These are phyloP conservation scores for Monopterus albus DNA, from an alignment of 2,113 vertebrate species.

Conservation along the genomic window DNA sequence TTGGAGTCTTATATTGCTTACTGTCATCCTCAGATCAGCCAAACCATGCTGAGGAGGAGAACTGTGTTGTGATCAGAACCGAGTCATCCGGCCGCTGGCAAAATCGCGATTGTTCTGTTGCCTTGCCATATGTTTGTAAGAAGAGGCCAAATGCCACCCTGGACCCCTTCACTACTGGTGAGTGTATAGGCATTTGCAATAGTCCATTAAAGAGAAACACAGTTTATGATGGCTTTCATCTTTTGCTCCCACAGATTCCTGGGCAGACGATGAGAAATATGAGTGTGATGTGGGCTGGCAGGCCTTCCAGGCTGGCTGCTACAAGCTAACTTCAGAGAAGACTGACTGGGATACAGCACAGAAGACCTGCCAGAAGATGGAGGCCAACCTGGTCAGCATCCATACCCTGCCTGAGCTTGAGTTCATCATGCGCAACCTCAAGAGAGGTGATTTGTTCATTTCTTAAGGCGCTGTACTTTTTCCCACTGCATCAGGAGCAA, in stretches of 20 bases:
- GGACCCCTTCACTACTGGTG: constrained; percentile 84
- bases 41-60: constrained; percentile 90
- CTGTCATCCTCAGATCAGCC: constrained; percentile 87
- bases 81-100: constrained; percentile 94
- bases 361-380: constrained; percentile 89
- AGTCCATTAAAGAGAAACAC: background rate
- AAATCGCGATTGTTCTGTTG: constrained; percentile 91
- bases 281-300: constrained; percentile 94
- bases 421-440: constrained; percentile 91
- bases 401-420: constrained; percentile 93
- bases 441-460: constrained; percentile 64
- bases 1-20: constrained; percentile 2
- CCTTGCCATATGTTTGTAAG: constrained; percentile 94
- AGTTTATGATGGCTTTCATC: constrained; percentile 1
- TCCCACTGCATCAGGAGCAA: background rate
- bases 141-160: constrained; percentile 91
- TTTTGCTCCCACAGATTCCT: constrained; percentile 74
- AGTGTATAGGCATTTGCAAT: background rate
- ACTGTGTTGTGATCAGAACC: constrained; percentile 93
- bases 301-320: constrained; percentile 93
- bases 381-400: constrained; percentile 93
- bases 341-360: constrained; percentile 89
- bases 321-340: constrained; percentile 89
- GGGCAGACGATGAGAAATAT: constrained; percentile 84
- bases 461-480: background rate